Percentiles rank a stretch among this genome's conserved stretches.
Conservation (phyloP, 2,888 invertebrate species). For the Rapana venosa region DNA sequence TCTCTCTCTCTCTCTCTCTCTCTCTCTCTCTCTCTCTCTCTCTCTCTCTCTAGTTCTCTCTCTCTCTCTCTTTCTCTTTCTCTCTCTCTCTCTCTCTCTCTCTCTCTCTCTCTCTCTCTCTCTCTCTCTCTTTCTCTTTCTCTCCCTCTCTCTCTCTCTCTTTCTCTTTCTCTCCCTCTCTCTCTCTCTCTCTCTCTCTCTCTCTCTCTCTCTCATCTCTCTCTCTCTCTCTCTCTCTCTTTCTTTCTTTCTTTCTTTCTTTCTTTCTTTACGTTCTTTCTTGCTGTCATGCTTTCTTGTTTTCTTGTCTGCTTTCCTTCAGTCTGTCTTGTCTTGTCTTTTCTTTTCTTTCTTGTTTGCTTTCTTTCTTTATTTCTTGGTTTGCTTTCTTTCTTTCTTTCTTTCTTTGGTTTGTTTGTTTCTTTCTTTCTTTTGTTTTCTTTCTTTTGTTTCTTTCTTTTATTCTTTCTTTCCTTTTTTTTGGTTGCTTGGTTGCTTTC, state of each 20-base stretch:
- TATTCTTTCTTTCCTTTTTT: not conserved
- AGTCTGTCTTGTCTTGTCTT: not conserved
- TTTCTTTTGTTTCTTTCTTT: not conserved
- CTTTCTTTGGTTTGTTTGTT: too few relatives aligned
- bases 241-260: too few relatives aligned
- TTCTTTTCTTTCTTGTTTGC: not conserved
- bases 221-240: not conserved
- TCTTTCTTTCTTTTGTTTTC: not conserved
- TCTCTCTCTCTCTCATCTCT: not conserved
- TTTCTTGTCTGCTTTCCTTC: not conserved
- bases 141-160: not conserved
- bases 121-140: not conserved
- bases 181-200: not conserved
- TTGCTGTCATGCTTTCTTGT: too few relatives aligned
- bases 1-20: conserved; percentile 6
- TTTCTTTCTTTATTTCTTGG: not conserved
- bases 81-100: not conserved
- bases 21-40: conserved; percentile 36
- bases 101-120: not conserved
- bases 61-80: not conserved
- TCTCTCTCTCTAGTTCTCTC: not conserved
- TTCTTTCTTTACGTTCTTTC: too few relatives aligned
- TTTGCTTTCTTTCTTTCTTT: not conserved
- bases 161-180: not conserved
- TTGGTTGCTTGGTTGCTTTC: not conserved